phyloP scores from a whole-genome alignment of 30 jellyfish, hydroid and myxozoan species.

The Aurelia sp. region DNA sequence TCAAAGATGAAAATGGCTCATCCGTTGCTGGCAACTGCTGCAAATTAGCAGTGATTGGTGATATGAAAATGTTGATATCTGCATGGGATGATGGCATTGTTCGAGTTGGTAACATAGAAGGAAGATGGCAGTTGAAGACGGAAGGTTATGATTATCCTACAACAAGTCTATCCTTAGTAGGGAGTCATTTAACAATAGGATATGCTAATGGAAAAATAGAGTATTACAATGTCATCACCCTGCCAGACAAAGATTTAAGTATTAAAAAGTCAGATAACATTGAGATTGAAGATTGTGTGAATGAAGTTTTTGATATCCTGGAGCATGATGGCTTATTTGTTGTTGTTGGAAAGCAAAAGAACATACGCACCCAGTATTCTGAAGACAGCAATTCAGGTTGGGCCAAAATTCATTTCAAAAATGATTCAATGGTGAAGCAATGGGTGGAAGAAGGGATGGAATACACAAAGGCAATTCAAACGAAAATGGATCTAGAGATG shows the following conservation, averaged over 20 bases:
- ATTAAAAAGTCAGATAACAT: not conserved
- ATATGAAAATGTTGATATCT: constrained; percentile 2
- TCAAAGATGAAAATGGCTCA: not conserved
- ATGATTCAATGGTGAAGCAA: constrained; percentile 18
- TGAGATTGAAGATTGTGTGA: constrained; percentile 1
- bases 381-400: constrained; percentile 47
- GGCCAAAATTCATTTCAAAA: constrained; percentile 31
- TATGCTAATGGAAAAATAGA: constrained; percentile 28
- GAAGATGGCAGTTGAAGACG: constrained; percentile 22
- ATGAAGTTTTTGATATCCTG: constrained; percentile 23
- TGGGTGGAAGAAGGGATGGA: constrained; percentile 50
- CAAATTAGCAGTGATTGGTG: not conserved
- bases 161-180: not conserved
- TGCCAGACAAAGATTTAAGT: not conserved
- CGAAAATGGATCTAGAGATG: constrained; percentile 45
- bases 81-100: constrained; percentile 55
- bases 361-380: constrained; percentile 36
- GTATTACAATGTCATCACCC: not conserved
- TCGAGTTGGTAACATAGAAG: constrained; percentile 20
- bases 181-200: not conserved
- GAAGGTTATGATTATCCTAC: constrained; percentile 10
- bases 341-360: constrained; percentile 29
- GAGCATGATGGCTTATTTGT: constrained; percentile 1
- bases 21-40: constrained; percentile 28
- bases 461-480: constrained; percentile 26